Conservation (phyloP, 2,888 invertebrate genomes). For the Cosmopolites sordidus region DNA sequence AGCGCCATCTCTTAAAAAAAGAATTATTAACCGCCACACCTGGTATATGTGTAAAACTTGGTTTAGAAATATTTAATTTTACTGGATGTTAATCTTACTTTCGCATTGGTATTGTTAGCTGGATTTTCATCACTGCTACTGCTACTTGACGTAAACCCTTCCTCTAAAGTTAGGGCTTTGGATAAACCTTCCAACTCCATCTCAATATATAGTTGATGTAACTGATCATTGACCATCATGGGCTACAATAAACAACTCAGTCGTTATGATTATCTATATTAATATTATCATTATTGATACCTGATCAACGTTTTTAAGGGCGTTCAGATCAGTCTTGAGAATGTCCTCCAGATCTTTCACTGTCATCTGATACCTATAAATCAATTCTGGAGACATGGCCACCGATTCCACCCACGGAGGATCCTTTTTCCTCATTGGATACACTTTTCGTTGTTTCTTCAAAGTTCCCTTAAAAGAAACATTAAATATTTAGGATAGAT, state of each 20-base stretch:
- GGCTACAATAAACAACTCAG: constrained; percentile 51
- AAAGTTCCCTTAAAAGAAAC: constrained; percentile 32
- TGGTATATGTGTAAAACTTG: no score
- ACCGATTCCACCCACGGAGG: constrained; percentile 68
- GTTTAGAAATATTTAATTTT: not conserved
- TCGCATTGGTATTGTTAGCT: not conserved
- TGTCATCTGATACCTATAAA: constrained; percentile 65
- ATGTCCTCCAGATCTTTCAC: constrained; percentile 58
- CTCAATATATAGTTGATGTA: constrained; percentile 65
- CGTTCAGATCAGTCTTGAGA: constrained; percentile 57
- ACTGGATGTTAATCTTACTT: no score
- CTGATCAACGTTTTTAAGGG: constrained; percentile 55
- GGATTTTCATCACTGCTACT: constrained; percentile 45
- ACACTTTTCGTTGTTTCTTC: constrained; percentile 49
- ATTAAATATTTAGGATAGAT: no score
- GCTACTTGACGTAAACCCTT: constrained; percentile 57
- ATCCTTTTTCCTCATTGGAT: constrained; percentile 49
- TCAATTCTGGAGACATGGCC: constrained; percentile 60
- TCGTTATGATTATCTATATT: not conserved
- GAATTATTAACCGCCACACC: no score
- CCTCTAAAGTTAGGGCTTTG: constrained; percentile 58
- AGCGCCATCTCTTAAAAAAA: no score
- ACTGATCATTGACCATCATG: constrained; percentile 65
- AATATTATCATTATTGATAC: no score
- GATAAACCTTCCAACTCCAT: constrained; percentile 61